These are phyloP conservation scores for Sepiola atlantica DNA, from an alignment of 2,888 invertebrate species.

Conservation along the genomic window DNA sequence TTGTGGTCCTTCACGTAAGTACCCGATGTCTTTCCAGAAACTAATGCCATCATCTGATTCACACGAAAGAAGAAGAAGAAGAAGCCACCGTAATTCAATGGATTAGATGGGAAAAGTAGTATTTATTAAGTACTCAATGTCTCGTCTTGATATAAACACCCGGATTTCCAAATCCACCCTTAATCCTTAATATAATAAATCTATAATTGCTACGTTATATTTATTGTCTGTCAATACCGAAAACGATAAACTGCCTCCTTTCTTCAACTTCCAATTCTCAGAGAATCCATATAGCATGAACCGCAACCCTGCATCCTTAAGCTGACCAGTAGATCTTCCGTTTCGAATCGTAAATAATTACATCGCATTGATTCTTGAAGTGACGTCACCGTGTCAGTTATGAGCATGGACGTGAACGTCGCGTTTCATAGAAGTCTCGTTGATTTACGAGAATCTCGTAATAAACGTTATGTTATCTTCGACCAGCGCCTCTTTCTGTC, in stretches of 20 bases:
- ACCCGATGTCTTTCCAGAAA: no score
- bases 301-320: background rate
- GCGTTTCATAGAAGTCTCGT: background rate
- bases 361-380: background rate
- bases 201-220: background rate
- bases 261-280: background rate
- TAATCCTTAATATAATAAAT: background rate
- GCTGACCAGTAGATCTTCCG: background rate
- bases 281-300: background rate
- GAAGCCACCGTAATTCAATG: no score
- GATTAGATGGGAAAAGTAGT: background rate
- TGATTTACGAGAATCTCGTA: background rate
- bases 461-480: background rate
- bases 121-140: background rate
- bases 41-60: no score
- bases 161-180: background rate
- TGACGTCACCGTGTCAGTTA: background rate
- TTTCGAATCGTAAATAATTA: background rate
- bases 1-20: no score
- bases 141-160: background rate
- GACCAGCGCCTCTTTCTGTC: background rate
- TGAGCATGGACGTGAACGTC: background rate
- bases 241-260: background rate
- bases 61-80: no score
- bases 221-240: background rate